phyloP scores from a whole-genome alignment of 1,140 invertebrate species.

The Nymphalis io region DNA sequence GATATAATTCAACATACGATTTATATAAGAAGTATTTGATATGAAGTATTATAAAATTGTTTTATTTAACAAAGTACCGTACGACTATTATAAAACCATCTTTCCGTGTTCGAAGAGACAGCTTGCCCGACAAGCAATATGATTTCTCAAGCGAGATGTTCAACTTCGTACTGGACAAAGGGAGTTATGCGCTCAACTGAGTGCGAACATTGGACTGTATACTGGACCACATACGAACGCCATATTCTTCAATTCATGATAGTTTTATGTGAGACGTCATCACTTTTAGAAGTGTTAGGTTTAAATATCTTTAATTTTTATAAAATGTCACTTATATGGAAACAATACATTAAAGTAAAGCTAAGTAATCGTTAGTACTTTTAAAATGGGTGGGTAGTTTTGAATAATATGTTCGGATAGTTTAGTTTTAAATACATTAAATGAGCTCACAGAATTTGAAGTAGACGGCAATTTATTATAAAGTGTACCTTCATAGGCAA shows the following conservation, averaged over 20 bases:
- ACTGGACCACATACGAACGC: neutral
- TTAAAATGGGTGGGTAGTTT: no score
- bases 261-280: neutral
- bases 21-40: neutral
- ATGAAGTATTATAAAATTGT: neutral
- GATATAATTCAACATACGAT: neutral
- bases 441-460: no score
- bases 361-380: no score
- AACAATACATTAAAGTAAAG: no score
- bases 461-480: no score
- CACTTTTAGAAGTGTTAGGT: no score
- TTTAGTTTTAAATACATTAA: no score
- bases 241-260: neutral
- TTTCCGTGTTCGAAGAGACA: constrained; percentile 15
- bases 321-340: no score
- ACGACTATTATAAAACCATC: constrained; percentile 10
- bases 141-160: constrained; percentile 41
- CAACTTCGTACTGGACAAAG: constrained; percentile 43
- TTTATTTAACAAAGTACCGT: neutral
- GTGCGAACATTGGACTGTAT: constrained; percentile 27
- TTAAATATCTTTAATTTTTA: no score
- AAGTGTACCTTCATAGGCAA: no score
- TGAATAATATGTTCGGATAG: no score
- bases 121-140: constrained; percentile 38
- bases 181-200: constrained; percentile 43